Conservation (phyloP, 2,888 invertebrate genomes). For the Macrophya annulata region DNA sequence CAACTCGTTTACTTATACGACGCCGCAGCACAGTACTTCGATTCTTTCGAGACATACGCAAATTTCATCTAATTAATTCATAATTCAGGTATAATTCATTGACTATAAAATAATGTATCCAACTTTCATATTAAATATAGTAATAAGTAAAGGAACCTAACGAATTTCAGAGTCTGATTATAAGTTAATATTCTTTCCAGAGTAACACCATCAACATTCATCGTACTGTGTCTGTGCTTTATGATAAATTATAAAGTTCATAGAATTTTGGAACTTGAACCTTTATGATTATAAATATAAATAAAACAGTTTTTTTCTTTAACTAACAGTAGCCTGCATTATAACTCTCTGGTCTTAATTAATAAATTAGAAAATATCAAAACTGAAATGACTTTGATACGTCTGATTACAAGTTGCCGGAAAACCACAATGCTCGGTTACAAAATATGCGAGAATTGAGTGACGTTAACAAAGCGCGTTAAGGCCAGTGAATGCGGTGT, state of each 20-base stretch:
- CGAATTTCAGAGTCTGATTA: background rate
- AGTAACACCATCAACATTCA: too few relatives aligned
- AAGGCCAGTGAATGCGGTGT: background rate
- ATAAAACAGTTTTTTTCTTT: background rate
- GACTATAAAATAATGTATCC: background rate
- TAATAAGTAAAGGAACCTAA: background rate
- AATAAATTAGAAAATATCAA: background rate
- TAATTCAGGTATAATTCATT: background rate
- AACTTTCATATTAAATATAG: background rate
- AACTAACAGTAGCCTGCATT: background rate
- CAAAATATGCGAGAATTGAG: background rate
- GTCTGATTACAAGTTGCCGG: background rate
- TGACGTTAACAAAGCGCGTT: background rate
- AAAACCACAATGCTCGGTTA: background rate
- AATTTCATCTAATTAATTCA: conserved; percentile 69
- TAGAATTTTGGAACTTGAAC: background rate
- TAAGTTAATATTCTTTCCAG: background rate
- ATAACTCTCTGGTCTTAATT: background rate
- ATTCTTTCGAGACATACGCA: conserved; percentile 75
- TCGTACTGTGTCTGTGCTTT: too few relatives aligned
- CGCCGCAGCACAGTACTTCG: conserved; percentile 74
- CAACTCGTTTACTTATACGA: conserved; percentile 77
- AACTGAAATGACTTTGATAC: background rate
- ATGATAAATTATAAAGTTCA: background rate
- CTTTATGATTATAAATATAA: background rate